Percentiles rank a stretch among this genome's conserved stretches.
Evolutionary conservation across 2,797 vertebrate species (phyloP).

Genomic region (Uromys caudimaculatus): DNA sequence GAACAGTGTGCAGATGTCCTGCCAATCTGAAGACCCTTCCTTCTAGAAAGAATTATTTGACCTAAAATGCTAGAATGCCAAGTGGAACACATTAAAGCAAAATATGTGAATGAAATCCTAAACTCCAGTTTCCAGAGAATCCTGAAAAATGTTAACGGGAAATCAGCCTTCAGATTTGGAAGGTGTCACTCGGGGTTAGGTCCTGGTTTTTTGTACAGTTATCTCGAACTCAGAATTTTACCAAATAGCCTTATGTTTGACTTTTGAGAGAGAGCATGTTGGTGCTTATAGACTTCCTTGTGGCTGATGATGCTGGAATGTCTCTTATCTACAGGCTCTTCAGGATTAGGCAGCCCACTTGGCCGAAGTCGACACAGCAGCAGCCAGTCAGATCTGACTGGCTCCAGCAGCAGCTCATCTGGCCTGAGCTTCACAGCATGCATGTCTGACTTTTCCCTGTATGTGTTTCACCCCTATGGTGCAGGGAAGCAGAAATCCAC

Average conservation of each 20-base stretch:
- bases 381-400: constrained; percentile 96
- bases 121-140: background rate
- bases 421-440: constrained; percentile 99
- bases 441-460: constrained; percentile 99
- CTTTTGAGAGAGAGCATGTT: background rate
- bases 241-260: background rate
- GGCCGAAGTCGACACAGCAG: constrained; percentile 97
- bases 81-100: background rate
- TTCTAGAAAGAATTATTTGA: background rate
- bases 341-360: constrained; percentile 94
- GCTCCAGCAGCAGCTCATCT: constrained; percentile 93
- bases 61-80: background rate
- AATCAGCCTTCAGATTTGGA: background rate
- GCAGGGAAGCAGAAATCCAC: constrained; percentile 97
- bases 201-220: background rate
- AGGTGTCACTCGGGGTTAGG: background rate
- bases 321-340: constrained; percentile 85
- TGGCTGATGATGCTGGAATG: background rate
- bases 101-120: background rate
- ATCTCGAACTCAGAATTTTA: background rate
- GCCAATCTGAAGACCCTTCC: background rate
- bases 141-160: background rate
- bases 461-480: constrained; percentile 98
- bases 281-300: background rate
- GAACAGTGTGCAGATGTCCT: background rate